Evolutionary conservation across 2,113 vertebrate species (phyloP).

Genomic region (Petroica traversi): DNA sequence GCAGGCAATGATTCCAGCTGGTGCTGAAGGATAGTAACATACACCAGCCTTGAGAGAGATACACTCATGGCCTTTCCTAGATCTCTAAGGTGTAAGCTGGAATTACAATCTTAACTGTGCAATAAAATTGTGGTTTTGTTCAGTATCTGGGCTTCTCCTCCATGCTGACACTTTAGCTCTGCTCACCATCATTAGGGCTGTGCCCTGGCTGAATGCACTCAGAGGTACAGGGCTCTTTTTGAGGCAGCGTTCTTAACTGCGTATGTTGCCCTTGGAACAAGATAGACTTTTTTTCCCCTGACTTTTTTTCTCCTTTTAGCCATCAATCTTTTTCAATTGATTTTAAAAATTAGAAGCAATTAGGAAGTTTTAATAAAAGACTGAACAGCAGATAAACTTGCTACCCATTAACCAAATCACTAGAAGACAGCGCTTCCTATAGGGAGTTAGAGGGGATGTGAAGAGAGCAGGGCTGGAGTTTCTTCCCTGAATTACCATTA

Average conservation of each 20-base stretch:
- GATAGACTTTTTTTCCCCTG: not conserved
- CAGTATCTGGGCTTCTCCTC: not conserved
- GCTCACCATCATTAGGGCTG: not conserved
- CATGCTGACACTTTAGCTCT: not conserved
- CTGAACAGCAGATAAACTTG: constrained; percentile 11
- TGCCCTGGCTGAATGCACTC: not conserved
- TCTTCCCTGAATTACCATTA: constrained; percentile 48
- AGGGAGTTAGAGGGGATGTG: not conserved
- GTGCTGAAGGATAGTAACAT: not conserved
- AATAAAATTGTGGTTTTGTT: not conserved
- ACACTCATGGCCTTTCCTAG: not conserved
- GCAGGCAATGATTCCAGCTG: not conserved
- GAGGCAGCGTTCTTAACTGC: not conserved
- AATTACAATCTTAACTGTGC: not conserved
- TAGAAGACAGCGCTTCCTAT: not conserved
- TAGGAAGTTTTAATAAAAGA: constrained; percentile 39
- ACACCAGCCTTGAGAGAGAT: not conserved
- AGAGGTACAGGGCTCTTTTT: not conserved
- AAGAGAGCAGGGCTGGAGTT: not conserved
- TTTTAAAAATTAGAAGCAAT: constrained; percentile 51
- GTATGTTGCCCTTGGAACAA: not conserved
- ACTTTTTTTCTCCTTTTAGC: not conserved
- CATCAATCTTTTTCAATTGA: constrained; percentile 6
- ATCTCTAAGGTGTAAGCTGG: not conserved
- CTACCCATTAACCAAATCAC: constrained; percentile 17